Conservation (phyloP, 2,888 invertebrate species). For the Deilephila elpenor region DNA sequence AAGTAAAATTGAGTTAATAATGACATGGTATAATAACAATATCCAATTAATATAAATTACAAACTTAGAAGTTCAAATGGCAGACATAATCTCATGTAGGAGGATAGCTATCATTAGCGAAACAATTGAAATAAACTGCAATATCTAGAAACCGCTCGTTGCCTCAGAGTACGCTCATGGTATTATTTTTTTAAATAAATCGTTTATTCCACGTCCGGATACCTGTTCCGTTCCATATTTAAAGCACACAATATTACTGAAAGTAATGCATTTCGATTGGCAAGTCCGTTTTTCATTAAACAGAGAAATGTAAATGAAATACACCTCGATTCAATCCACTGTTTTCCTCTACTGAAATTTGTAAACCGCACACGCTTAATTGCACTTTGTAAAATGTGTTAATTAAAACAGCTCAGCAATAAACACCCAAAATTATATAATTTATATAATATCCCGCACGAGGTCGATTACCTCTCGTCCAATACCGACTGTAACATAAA, state of each 20-base stretch:
- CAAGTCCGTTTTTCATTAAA: neutral
- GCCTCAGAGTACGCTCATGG: neutral
- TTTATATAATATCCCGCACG: neutral
- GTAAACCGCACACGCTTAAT: neutral
- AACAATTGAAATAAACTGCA: neutral
- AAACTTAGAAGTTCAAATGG: neutral
- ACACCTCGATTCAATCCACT: neutral
- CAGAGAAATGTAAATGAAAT: constrained; percentile 6
- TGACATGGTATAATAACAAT: neutral
- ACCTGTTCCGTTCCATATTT: constrained; percentile 37
- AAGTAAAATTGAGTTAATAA: neutral
- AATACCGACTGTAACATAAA: constrained; percentile 51
- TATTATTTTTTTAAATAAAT: constrained; percentile 31
- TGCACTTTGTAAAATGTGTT: neutral
- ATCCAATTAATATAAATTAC: neutral
- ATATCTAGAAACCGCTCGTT: neutral
- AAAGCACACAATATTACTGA: constrained; percentile 31
- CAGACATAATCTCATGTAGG: neutral
- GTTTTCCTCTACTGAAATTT: neutral
- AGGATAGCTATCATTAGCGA: neutral
- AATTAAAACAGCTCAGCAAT: neutral
- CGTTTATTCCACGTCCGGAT: constrained; percentile 38
- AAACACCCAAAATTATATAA: neutral
- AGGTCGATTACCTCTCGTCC: constrained; percentile 10
- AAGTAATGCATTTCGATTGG: constrained; percentile 19